These are phyloP conservation scores for Bradypodion ventrale DNA, from an alignment of 2,797 vertebrate species.

Conservation along the genomic window DNA sequence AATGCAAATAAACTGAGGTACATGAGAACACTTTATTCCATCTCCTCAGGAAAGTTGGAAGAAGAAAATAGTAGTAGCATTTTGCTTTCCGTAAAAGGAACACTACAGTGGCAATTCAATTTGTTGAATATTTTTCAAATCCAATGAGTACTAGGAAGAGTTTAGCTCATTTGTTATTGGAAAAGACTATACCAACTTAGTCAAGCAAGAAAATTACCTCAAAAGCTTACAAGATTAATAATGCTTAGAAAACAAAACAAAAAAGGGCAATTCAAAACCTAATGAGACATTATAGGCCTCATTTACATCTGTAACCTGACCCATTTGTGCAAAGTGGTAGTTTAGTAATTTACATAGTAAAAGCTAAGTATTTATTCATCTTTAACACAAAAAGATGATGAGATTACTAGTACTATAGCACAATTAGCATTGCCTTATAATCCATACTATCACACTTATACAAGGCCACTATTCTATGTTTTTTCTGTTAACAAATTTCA, in stretches of 20 bases:
- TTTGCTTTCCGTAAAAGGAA: constrained; percentile 53
- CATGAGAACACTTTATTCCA: neutral
- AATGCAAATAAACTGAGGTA: neutral
- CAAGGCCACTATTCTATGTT: constrained; percentile 37
- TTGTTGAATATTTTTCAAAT: constrained; percentile 59
- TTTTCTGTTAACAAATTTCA: constrained; percentile 61
- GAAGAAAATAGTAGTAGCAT: neutral
- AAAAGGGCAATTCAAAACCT: constrained; percentile 78
- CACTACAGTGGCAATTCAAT: constrained; percentile 42
- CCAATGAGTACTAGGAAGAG: constrained; percentile 67
- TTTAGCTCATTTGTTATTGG: constrained; percentile 75
- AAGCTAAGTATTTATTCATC: constrained; percentile 77
- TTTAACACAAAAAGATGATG: constrained; percentile 73
- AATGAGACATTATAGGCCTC: constrained; percentile 82
- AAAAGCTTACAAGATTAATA: constrained; percentile 79
- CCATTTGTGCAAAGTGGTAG: constrained; percentile 76
- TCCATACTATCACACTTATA: constrained; percentile 56
- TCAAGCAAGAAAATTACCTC: constrained; percentile 79
- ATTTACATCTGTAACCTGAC: constrained; percentile 80
- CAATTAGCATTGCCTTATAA: constrained; percentile 68
- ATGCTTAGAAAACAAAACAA: constrained; percentile 71
- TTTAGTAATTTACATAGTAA: constrained; percentile 79
- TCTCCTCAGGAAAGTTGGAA: neutral
- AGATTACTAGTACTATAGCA: constrained; percentile 69
- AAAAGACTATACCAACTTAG: constrained; percentile 72